phyloP scores from a whole-genome alignment of 2,888 invertebrate species.

The Tipula vernalis region DNA sequence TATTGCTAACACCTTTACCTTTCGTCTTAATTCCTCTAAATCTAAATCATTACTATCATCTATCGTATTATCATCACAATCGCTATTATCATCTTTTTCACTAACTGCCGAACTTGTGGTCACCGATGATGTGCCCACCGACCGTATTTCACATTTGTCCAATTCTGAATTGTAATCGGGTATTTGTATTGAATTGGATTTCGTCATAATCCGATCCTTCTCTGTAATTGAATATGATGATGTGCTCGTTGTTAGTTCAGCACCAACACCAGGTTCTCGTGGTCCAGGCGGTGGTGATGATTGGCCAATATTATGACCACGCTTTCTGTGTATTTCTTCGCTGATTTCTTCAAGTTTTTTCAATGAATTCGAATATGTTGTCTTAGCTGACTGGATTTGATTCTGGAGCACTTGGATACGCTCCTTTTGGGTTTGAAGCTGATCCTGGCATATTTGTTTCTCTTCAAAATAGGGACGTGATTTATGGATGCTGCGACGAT shows the following conservation, averaged over 20 bases:
- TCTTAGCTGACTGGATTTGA: slow-evolving; percentile 59
- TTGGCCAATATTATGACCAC: slow-evolving; percentile 25
- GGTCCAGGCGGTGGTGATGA: slow-evolving; percentile 29
- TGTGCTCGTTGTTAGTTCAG: slow-evolving; percentile 39
- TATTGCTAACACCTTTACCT: slow-evolving; percentile 57
- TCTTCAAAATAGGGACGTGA: slow-evolving; percentile 86
- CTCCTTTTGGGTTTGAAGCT: slow-evolving; percentile 71
- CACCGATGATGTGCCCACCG: slow-evolving; percentile 41
- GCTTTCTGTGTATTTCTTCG: slow-evolving; percentile 66
- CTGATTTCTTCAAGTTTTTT: slow-evolving; percentile 80
- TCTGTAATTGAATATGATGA: neutral
- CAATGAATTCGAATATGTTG: slow-evolving; percentile 67
- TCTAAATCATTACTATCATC: slow-evolving; percentile 27
- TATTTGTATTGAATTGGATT: slow-evolving; percentile 25
- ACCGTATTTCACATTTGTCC: slow-evolving; percentile 44
- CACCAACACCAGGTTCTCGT: slow-evolving; percentile 61
- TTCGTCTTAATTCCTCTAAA: slow-evolving; percentile 52
- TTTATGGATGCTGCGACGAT: slow-evolving; percentile 70
- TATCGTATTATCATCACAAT: slow-evolving; percentile 23
- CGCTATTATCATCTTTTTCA: slow-evolving; percentile 32
- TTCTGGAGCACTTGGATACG: slow-evolving; percentile 71
- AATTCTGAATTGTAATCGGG: slow-evolving; percentile 43
- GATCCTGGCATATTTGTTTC: slow-evolving; percentile 74
- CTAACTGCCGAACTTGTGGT: slow-evolving; percentile 39
- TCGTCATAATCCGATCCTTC: slow-evolving; percentile 13